Conservation (phyloP, 35 echinoderm and acorn worm genomes). For the Acanthaster planci region DNA sequence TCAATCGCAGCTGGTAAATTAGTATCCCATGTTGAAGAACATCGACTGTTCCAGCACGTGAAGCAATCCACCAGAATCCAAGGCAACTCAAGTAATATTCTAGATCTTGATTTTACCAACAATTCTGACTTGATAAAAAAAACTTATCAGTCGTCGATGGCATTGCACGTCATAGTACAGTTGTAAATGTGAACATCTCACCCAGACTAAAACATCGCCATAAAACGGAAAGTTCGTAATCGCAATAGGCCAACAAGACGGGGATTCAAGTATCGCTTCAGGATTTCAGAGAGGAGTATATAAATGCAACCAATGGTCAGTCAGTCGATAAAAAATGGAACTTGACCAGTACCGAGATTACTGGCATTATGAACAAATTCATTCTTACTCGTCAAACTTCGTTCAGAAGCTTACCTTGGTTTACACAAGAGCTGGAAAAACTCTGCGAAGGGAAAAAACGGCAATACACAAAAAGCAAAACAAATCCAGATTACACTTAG, state of each 20-base stretch:
- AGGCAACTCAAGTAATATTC: constrained; percentile 12
- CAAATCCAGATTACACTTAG: not conserved
- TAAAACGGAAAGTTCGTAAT: not conserved
- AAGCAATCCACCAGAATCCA: constrained; percentile 20
- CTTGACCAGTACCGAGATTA: not conserved
- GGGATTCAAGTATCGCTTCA: not conserved
- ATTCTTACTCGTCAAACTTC: constrained; percentile 21
- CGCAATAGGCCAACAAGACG: not conserved
- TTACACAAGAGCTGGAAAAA: constrained; percentile 10
- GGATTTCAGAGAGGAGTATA: not conserved
- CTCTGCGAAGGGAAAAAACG: constrained; percentile 17
- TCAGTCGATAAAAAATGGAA: constrained; percentile 22
- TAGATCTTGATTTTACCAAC: constrained; percentile 21
- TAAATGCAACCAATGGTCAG: not conserved
- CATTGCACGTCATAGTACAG: not conserved
- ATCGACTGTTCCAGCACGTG: not conserved
- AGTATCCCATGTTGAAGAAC: not conserved
- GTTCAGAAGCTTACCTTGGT: constrained; percentile 42
- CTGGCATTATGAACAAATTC: constrained; percentile 35
- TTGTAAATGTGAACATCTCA: no score
- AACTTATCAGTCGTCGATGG: not conserved
- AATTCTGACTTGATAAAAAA: not conserved
- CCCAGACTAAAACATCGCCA: not conserved
- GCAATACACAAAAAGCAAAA: constrained; percentile 17
- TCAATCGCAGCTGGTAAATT: not conserved